A percentile compares a stretch with the other conserved stretches of the same genome.
Conservation (phyloP, 2,888 invertebrate species). For the Esperia sulphurella region DNA sequence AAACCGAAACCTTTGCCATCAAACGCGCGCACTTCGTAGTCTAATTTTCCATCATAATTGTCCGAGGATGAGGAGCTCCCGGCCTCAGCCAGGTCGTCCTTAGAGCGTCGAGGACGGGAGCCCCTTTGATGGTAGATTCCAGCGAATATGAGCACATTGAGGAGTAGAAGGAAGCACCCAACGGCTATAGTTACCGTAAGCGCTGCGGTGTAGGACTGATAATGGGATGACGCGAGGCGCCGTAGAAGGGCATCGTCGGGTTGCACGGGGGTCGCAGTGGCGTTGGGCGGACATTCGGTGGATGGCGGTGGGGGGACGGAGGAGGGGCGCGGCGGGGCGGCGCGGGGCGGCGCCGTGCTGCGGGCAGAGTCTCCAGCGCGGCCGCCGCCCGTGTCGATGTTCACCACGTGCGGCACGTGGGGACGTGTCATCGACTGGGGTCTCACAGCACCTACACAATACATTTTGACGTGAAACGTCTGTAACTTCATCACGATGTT, state of each 20-base stretch:
- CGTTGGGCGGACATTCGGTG: constrained; percentile 88
- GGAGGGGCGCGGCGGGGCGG: constrained; percentile 59
- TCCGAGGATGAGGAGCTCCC: constrained; percentile 85
- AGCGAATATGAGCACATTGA: constrained; percentile 92
- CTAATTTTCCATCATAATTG: constrained; percentile 79
- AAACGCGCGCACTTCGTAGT: constrained; percentile 73
- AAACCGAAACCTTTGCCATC: constrained; percentile 77
- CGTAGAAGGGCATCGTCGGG: constrained; percentile 85
- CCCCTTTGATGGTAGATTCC: constrained; percentile 93
- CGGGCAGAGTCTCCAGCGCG: constrained; percentile 41
- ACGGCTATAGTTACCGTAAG: constrained; percentile 92
- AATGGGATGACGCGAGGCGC: constrained; percentile 89
- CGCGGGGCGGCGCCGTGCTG: constrained; percentile 65
- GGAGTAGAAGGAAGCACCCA: constrained; percentile 88
- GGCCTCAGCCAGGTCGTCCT: constrained; percentile 87
- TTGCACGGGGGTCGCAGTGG: constrained; percentile 61
- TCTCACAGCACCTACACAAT: constrained; percentile 83
- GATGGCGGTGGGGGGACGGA: constrained; percentile 74
- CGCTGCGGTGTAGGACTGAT: constrained; percentile 93
- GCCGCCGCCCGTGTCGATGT: constrained; percentile 39
- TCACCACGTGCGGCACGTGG: constrained; percentile 78
- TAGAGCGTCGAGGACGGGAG: constrained; percentile 84
- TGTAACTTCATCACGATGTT: no score
- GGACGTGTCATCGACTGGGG: constrained; percentile 85
- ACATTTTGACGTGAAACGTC: background rate